Evolutionary conservation across 2,888 invertebrate species (phyloP).

Genomic region (Beris morrisii): DNA sequence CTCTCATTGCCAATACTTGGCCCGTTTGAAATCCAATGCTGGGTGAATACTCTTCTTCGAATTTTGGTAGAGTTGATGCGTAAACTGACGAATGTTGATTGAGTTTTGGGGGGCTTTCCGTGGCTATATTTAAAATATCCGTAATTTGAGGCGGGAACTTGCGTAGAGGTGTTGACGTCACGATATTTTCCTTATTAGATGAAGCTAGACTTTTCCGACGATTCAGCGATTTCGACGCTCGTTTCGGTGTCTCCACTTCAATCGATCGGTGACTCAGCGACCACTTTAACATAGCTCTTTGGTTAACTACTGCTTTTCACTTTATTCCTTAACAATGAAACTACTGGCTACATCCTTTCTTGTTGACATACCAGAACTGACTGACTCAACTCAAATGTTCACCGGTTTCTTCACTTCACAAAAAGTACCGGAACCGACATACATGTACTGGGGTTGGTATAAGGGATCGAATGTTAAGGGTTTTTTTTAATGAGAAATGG

Average conservation of each 20-base stretch:
- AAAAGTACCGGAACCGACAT: too few species aligned
- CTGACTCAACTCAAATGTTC: neutral
- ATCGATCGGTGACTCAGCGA: conserved; percentile 47
- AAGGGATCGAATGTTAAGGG: too few species aligned
- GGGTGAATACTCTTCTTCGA: conserved; percentile 54
- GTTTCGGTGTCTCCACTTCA: conserved; percentile 41
- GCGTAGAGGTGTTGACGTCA: conserved; percentile 49
- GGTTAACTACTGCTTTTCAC: too few species aligned
- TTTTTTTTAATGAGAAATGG: too few species aligned
- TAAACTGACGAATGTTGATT: conserved; percentile 41
- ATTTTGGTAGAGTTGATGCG: conserved; percentile 52
- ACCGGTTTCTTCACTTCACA: too few species aligned
- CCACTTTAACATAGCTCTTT: conserved; percentile 51
- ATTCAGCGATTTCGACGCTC: neutral
- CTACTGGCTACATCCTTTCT: neutral
- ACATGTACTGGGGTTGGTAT: too few species aligned
- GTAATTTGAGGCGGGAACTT: conserved; percentile 44
- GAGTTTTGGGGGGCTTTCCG: neutral
- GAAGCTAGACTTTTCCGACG: conserved; percentile 46
- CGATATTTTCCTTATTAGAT: conserved; percentile 43
- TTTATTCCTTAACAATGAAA: too few species aligned
- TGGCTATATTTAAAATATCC: conserved; percentile 36
- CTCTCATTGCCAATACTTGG: conserved; percentile 50
- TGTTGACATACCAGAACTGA: neutral
- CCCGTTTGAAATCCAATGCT: conserved; percentile 46